These are phyloP conservation scores for Drosophila tripunctata DNA, from an alignment of 2,888 invertebrate species.

Conservation along the genomic window DNA sequence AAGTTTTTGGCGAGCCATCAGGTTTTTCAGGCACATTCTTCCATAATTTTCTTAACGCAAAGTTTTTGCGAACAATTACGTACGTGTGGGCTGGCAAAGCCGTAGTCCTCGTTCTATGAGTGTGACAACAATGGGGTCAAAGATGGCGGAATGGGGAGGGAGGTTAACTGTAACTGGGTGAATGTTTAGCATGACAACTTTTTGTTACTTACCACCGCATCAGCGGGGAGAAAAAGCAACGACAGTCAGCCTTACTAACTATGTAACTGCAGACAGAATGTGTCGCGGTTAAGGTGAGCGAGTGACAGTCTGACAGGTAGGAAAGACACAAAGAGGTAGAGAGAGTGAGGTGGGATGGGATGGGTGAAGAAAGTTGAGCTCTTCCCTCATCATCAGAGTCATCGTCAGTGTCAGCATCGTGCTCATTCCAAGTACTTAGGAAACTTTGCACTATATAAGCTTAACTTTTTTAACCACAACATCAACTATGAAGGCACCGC, in stretches of 20 bases:
- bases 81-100: constrained; percentile 58
- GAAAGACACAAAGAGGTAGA: neutral
- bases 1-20: constrained; percentile 57
- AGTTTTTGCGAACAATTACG: constrained; percentile 76
- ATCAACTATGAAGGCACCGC: neutral
- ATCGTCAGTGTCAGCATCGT: constrained; percentile 39
- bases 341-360: neutral
- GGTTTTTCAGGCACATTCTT: constrained; percentile 62
- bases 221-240: neutral
- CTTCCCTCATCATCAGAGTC: constrained; percentile 7
- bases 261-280: constrained; percentile 65
- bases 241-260: constrained; percentile 59
- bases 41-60: constrained; percentile 69
- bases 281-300: constrained; percentile 73
- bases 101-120: constrained; percentile 16
- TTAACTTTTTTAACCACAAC: constrained; percentile 57
- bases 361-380: neutral
- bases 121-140: constrained; percentile 18
- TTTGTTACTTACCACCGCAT: constrained; percentile 56
- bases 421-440: constrained; percentile 63
- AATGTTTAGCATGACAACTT: constrained; percentile 59
- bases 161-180: constrained; percentile 25
- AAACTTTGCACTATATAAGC: constrained; percentile 69
- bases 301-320: constrained; percentile 66
- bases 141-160: neutral